phyloP scores from a whole-genome alignment of 1,140 invertebrate species.

The Agrypnia vestita region DNA sequence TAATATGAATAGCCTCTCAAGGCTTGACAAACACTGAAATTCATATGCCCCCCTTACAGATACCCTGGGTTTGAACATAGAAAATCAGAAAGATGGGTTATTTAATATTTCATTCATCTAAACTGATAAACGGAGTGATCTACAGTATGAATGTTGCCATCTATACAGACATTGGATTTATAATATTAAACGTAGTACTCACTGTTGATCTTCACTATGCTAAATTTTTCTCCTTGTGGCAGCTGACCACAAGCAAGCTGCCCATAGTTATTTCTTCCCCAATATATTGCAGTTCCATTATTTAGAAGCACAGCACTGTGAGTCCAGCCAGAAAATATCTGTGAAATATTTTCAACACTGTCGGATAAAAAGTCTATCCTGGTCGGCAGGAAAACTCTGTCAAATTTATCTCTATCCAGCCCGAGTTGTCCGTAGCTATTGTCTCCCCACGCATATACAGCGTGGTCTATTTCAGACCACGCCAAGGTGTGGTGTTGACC shows the following conservation, averaged over 20 bases:
- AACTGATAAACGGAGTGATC: too few species aligned
- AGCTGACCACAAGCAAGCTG: constrained; percentile 74
- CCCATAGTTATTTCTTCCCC: constrained; percentile 88
- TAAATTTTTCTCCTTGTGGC: constrained; percentile 44
- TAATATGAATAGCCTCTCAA: too few species aligned
- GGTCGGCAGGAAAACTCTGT: constrained; percentile 68
- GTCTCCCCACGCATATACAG: constrained; percentile 80
- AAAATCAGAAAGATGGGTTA: too few species aligned
- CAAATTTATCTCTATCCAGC: constrained; percentile 67
- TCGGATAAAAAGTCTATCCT: constrained; percentile 73
- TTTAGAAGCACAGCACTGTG: constrained; percentile 78
- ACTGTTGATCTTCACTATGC: constrained; percentile 49
- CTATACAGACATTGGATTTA: too few species aligned
- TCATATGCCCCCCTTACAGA: background rate
- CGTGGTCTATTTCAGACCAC: constrained; percentile 73
- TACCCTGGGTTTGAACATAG: too few species aligned
- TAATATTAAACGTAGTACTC: background rate
- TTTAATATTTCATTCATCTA: too few species aligned
- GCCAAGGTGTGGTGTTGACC: constrained; percentile 84
- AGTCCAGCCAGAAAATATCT: constrained; percentile 82
- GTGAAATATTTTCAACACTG: constrained; percentile 67
- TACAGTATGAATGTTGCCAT: too few species aligned
- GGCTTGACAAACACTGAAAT: too few species aligned
- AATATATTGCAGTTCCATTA: constrained; percentile 77
- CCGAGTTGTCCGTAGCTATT: constrained; percentile 84